Conservation (phyloP, 30 jellyfish, hydroid and myxozoan genomes). For the Pseudorhiza aurosa region DNA sequence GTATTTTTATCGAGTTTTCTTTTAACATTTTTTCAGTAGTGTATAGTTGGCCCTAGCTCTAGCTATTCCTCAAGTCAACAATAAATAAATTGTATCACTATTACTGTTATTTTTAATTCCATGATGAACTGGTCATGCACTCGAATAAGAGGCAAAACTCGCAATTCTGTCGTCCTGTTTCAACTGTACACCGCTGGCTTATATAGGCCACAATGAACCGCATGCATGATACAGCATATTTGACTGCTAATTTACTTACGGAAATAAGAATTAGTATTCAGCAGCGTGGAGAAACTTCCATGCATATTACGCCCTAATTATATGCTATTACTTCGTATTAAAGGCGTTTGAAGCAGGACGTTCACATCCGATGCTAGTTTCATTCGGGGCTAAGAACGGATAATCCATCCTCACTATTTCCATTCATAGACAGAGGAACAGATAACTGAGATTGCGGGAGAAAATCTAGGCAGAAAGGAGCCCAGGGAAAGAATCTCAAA, state of each 20-base stretch:
- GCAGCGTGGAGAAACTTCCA: constrained; percentile 43
- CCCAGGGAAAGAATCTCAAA: constrained; percentile 5
- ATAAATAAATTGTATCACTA: too few relatives aligned
- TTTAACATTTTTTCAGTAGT: too few relatives aligned
- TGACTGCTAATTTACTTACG: constrained; percentile 11
- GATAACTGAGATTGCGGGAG: constrained; percentile 5
- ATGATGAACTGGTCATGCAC: too few relatives aligned
- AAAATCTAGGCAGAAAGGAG: background rate
- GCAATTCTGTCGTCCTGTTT: too few relatives aligned
- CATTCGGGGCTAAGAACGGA: constrained; percentile 38
- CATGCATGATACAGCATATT: too few relatives aligned
- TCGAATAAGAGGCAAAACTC: too few relatives aligned
- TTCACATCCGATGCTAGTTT: constrained; percentile 20
- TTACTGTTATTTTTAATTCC: too few relatives aligned
- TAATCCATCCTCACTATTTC: constrained; percentile 29
- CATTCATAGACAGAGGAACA: constrained; percentile 29
- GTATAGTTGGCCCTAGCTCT: too few relatives aligned
- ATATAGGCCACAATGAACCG: background rate
- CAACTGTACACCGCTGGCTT: background rate
- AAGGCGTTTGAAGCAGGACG: constrained; percentile 28
- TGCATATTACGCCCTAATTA: constrained; percentile 1
- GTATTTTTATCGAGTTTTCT: too few relatives aligned
- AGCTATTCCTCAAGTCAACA: too few relatives aligned
- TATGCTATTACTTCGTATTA: background rate
- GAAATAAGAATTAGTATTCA: constrained; percentile 16